Base-by-base conservation (phyloP, 2,797 vertebrate species). In the Pangasius djambal region DNA sequence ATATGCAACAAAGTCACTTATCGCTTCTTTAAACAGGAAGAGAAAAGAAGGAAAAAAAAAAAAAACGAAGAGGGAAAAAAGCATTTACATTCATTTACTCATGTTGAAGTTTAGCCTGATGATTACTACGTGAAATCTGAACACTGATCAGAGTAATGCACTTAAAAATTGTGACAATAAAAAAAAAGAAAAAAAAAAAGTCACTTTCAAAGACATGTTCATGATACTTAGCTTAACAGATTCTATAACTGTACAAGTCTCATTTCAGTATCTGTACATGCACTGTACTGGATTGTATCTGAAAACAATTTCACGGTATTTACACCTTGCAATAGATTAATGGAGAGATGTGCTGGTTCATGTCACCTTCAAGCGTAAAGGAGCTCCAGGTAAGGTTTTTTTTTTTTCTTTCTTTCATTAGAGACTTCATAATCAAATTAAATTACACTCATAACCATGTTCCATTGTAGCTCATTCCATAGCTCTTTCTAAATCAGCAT, bases 1-100 rank as follows among this genome's bases (percentile, higher is more conserved):
- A 48, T 69, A 59, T 67, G 67, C 67, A 86, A 65, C 13, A 77
- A 83, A 78, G 85, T 63, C 61, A 88, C 75, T 81, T 86, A 85
- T 90, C 84, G 40, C 89, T 88, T 59, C 82, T 85, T 87, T 61
- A 85, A 87, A 79, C 63, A 67, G 79, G 34, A 87, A 87, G 77
- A 89, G 84, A 94, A 93, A 89, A 65, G 6, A n/a, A 18, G 0
- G 7, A 92, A 94, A 95, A 95, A n/a, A n/a, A 5, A 8, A 92
- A 92, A 94, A 94, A 94, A 37, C 34, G 77, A 78, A 72, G 44
- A n/a, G 69, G 82, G 77, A 20, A 1, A 16, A 93, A 94, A 95
- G 94, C 91, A 92, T 93, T 95, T 96, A 96, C 96, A 96, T 96
- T 96, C 96, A 96, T 95, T 93, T 93, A 95, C 61, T 89, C 93